Evolutionary conservation across 2,797 vertebrate species (phyloP).

Genomic region (Crypturellus tataupa): DNA sequence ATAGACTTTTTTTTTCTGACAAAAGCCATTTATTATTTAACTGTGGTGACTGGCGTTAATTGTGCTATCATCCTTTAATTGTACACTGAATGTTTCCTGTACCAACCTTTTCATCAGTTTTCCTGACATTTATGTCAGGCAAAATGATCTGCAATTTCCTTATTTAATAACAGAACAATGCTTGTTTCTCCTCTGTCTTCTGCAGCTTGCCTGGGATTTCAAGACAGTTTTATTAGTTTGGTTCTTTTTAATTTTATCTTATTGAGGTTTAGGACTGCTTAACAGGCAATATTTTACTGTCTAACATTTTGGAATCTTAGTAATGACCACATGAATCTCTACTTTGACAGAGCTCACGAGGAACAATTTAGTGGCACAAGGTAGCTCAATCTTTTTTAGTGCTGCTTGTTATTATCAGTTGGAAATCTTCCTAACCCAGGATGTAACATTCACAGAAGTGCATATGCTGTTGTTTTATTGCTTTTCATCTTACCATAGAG

Average conservation of each 20-base stretch:
- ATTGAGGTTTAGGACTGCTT: not conserved
- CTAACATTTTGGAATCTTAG: not conserved
- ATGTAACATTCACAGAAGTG: not conserved
- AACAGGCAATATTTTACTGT: not conserved
- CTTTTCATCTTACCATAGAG: not conserved
- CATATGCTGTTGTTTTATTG: not conserved
- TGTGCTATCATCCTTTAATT: constrained; percentile 69
- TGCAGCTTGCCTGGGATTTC: not conserved
- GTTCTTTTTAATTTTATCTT: not conserved
- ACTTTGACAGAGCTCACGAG: not conserved
- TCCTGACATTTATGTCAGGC: constrained; percentile 54
- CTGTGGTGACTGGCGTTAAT: constrained; percentile 40
- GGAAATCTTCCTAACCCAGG: not conserved
- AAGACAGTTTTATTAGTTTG: not conserved
- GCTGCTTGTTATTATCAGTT: not conserved
- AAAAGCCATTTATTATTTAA: constrained; percentile 17
- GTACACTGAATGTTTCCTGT: constrained; percentile 65
- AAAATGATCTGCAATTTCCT: constrained; percentile 64
- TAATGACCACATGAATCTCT: not conserved
- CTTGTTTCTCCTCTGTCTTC: constrained; percentile 21
- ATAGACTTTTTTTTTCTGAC: not conserved
- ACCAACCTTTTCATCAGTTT: constrained; percentile 63
- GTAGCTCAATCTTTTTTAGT: not conserved
- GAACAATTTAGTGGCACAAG: not conserved
- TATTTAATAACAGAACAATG: constrained; percentile 63